phyloP scores from a whole-genome alignment of 2,888 invertebrate species.

The Emmelina monodactyla region DNA sequence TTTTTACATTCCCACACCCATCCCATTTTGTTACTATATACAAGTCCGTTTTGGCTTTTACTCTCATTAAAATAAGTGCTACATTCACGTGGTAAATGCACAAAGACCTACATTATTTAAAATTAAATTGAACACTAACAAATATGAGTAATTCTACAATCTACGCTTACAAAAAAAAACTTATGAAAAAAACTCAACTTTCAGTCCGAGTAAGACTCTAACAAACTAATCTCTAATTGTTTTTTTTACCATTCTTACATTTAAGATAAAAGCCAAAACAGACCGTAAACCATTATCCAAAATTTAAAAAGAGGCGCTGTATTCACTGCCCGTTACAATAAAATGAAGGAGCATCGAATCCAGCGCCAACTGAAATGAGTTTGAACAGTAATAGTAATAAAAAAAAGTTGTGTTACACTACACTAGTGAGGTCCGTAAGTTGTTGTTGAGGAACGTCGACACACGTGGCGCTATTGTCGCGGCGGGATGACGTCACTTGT shows the following conservation, averaged over 20 bases:
- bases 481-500: slow-evolving; percentile 42
- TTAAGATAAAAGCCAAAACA: slow-evolving; percentile 1
- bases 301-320: neutral
- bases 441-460: slow-evolving; percentile 60
- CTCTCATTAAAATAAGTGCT: neutral
- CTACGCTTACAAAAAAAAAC: neutral
- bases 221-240: neutral
- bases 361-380: no score
- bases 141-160: slow-evolving; percentile 1
- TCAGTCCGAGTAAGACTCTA: neutral
- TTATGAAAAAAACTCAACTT: neutral
- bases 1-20: slow-evolving; percentile 1
- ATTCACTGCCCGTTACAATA: slow-evolving; percentile 14
- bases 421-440: slow-evolving; percentile 61
- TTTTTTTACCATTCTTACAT: neutral
- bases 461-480: slow-evolving; percentile 44
- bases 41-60: neutral
- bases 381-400: no score
- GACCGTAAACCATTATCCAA: neutral
- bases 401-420: slow-evolving; percentile 33
- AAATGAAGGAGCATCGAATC: slow-evolving; percentile 10
- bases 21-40: neutral
- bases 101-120: slow-evolving; percentile 5
- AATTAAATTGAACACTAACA: slow-evolving; percentile 8
- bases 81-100: neutral